Evolutionary conservation across 92 coral and sea anemone species (phyloP), one percentile per base, ranked within the genome.

Genomic region (Phenganax marumi): DNA sequence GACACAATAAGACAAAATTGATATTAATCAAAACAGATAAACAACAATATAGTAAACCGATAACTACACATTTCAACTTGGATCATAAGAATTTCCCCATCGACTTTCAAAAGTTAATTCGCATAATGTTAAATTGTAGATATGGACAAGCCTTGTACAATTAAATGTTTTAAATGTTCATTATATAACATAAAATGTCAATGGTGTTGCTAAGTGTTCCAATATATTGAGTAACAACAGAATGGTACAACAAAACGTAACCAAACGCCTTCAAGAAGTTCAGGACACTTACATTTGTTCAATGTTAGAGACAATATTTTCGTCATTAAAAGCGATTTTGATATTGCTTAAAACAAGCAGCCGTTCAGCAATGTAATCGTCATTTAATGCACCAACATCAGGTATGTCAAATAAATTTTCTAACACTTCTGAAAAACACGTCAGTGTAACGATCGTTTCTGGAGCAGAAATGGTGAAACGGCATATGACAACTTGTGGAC

Each of bases 401-500:
- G 63, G 9, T 56, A 56, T 56, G n/a, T 56, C 63, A 56, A 56
- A 56, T 3, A 56, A 56, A 56, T 56, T 56, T 56, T 56, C 63
- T 56, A 56, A 56, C 63, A 56, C 63, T 56, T 56, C 63, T 12
- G 63, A 56, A 21, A 56, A 56, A 63, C 69, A 63, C 7, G 69
- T 63, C 33, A 63, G 69, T 63, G 69, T 23, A 63, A 16, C 69
- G 1, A 12, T 63, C 43, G 69, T 63, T 63, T 63, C 33, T 16
- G 7, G 7, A n/a, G 69, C 19, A 63, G 69, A 18, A 63, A 63
- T 43, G 69, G 69, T 63, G 33, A 63, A 7, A 63, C 43, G 69
- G 43, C 23, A 63, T 63, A 43, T 43, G 43, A 63, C 69, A 63
- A 63, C 69, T 63, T 63, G 69, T 63, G 19, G 69, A 63, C 69